Conservation (phyloP, 92 coral and sea anemone species). For the Bergia puertoricense region DNA sequence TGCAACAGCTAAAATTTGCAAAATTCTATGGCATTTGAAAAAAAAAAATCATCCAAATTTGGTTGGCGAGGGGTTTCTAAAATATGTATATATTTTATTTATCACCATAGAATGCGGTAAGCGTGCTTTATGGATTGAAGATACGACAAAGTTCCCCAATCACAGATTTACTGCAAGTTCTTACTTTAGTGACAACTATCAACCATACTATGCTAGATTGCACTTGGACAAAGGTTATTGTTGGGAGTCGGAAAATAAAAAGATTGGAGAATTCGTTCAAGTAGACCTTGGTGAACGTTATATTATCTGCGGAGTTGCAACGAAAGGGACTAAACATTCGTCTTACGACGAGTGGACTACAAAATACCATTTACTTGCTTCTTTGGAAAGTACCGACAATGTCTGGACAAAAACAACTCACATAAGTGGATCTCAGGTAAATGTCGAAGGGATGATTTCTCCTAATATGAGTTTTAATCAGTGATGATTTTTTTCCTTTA, state of each 20-base stretch:
- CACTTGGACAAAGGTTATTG: slow-evolving; percentile 12
- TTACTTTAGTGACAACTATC: not conserved
- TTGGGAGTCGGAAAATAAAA: not conserved
- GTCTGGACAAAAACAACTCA: not conserved
- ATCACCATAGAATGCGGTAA: slow-evolving; percentile 1
- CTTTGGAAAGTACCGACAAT: not conserved
- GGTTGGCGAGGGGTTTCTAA: no score
- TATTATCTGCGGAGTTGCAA: slow-evolving; percentile 38
- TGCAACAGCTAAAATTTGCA: no score
- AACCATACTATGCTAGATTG: slow-evolving; percentile 12
- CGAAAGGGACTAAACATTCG: not conserved
- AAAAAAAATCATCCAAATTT: no score
- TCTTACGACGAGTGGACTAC: not conserved
- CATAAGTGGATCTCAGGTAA: slow-evolving; percentile 29
- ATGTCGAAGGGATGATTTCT: no score
- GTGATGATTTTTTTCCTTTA: no score
- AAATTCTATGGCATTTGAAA: no score
- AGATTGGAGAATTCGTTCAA: not conserved
- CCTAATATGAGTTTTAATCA: no score
- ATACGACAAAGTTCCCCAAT: slow-evolving; percentile 16
- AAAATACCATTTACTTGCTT: slow-evolving; percentile 2
- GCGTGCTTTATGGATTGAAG: slow-evolving; percentile 25
- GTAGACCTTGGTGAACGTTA: slow-evolving; percentile 19
- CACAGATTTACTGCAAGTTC: slow-evolving; percentile 13
- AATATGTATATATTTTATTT: not conserved